A percentile compares a stretch with the other conserved stretches of the same genome.
Evolutionary conservation across 2,888 invertebrate genomes (phyloP).

Genomic region (Strigamia maritima): DNA sequence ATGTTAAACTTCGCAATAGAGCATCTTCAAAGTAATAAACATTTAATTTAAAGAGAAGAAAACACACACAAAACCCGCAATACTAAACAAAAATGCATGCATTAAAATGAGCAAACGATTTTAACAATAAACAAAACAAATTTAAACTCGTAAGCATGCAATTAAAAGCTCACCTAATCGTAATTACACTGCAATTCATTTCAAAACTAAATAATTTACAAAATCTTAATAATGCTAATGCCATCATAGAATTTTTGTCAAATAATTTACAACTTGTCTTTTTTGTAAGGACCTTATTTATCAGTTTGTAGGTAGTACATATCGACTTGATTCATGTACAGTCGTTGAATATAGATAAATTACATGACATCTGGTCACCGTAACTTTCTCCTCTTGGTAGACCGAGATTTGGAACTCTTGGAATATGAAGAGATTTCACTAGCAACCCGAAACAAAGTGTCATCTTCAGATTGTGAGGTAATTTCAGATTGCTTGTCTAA

Average conservation of each 20-base stretch:
- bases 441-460: neutral
- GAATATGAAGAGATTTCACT: slow-evolving; percentile 31
- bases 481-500: slow-evolving; percentile 58
- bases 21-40: no score
- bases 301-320: neutral
- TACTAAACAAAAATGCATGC: neutral
- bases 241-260: neutral
- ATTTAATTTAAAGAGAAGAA: neutral
- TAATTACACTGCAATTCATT: slow-evolving; percentile 21
- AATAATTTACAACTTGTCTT: slow-evolving; percentile 1
- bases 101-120: slow-evolving; percentile 9
- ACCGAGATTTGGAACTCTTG: slow-evolving; percentile 35
- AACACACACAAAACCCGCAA: neutral
- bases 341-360: slow-evolving; percentile 14
- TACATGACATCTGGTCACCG: slow-evolving; percentile 34
- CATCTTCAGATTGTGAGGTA: neutral
- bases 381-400: slow-evolving; percentile 35
- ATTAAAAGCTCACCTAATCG: neutral
- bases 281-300: neutral
- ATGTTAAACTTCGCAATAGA: neutral
- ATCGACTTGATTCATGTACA: neutral
- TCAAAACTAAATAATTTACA: slow-evolving; percentile 4
- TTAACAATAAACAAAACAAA: neutral
- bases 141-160: neutral
- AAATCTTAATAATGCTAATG: slow-evolving; percentile 5